Base-by-base conservation (phyloP, 2,797 vertebrate genomes). In the Caiman crocodilus region DNA sequence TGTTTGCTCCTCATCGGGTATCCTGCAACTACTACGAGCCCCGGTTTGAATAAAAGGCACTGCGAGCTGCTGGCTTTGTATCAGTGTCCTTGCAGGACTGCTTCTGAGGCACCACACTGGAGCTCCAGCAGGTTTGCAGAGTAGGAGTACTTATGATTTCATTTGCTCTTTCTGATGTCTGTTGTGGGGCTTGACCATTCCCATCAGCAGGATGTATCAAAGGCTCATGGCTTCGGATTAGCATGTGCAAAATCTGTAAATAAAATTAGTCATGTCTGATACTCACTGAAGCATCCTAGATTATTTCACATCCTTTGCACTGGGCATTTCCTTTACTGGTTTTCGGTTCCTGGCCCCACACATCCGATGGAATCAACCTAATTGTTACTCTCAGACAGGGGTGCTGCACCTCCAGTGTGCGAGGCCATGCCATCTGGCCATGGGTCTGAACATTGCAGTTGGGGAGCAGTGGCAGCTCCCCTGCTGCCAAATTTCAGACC, bases 71-170 rank as follows among this genome's bases (percentile, higher is more conserved):
- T 69, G 67, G 1, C 26, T 69, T 55, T 57, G 56, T 42, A 30
- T 77, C 26, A 23, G 14, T 28, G 57, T 69, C 58, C 17, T 8
- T 16, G 0, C 0, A 2, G 14, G 7, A 57, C 59, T 59, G 55
- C 18, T 7, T 61, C 76, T 64, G 21, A 20, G 14, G 32, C 18
- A 11, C 69, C 30, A 20, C 26, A 5, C 0, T 17, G 79, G 26
- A 42, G 30, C n/a, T 78, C 57, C 2, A 61, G 42, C 58, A 12
- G n/a, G 85, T 11, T 1, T 18, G 58, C 64, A 56, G 16, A 30
- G 10, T 11, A 50, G n/a, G n/a, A 75, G 30, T 2, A 1, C 32
- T 3, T 7, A 2, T 11, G 26, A 83, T 76, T 64, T 1, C 0
- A 26, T 16, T 86, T 92, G 69, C 61, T 16, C 28, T 59, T 84